Conservation (phyloP, 2,888 invertebrate genomes). For the Sympetrum striolatum region DNA sequence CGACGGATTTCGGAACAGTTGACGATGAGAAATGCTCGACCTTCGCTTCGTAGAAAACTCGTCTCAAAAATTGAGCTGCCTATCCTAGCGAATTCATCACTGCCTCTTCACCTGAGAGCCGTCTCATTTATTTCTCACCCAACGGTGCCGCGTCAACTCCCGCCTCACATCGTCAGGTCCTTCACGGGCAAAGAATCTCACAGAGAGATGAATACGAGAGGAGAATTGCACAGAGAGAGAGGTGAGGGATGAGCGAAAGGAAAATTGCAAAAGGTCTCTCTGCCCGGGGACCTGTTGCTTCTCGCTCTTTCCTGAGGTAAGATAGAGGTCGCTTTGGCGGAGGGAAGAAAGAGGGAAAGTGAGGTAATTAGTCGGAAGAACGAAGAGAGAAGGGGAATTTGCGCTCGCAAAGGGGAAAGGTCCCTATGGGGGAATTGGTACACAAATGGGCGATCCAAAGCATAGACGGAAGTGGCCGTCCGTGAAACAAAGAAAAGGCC, state of each 20-base stretch:
- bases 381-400: not conserved
- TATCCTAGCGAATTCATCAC: too few species aligned
- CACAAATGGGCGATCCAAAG: not conserved
- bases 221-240: not conserved
- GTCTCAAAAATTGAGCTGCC: too few species aligned
- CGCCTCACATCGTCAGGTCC: not conserved
- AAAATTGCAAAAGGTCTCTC: not conserved
- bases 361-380: not conserved
- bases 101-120: too few species aligned
- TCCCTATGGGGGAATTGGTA: not conserved
- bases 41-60: too few species aligned
- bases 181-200: not conserved
- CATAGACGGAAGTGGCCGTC: not conserved
- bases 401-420: not conserved
- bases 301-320: not conserved
- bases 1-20: too few species aligned
- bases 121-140: not conserved
- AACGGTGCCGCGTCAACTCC: not conserved
- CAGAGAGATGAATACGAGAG: not conserved
- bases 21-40: too few species aligned
- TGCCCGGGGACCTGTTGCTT: not conserved
- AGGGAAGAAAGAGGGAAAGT: not conserved
- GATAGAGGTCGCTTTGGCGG: not conserved
- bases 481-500: too few species aligned
- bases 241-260: not conserved